phyloP scores from a whole-genome alignment of 2,113 vertebrate species.

The Zosterops lateralis region DNA sequence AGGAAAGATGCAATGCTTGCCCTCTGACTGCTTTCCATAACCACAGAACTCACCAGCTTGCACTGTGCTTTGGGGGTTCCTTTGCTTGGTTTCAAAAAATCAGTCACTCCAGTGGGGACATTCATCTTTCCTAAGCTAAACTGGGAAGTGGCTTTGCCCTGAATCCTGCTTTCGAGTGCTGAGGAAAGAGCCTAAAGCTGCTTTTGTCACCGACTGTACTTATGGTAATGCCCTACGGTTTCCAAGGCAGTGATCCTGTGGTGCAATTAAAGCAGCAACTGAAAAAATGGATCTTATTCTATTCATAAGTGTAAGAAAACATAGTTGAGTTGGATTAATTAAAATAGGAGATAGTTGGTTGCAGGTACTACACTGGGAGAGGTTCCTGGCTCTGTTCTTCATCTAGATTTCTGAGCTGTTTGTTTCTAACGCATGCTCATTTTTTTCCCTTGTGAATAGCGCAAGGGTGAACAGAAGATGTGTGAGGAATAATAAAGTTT shows the following conservation, averaged over 20 bases:
- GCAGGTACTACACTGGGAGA: background rate
- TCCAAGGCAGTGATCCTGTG: background rate
- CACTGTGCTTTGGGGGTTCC: background rate
- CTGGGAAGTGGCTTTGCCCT: background rate
- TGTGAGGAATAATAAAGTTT: background rate
- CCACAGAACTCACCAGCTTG: background rate
- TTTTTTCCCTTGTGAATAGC: background rate
- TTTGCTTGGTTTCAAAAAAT: background rate
- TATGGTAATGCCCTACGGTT: background rate
- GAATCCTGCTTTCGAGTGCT: background rate
- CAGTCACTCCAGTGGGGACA: accelerated
- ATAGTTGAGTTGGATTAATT: background rate
- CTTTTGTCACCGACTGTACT: background rate
- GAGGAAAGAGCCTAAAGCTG: background rate
- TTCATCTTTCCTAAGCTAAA: background rate
- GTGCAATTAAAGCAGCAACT: background rate
- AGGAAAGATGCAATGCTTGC: background rate
- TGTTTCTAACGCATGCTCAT: accelerated
- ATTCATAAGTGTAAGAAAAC: background rate
- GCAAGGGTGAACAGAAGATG: background rate
- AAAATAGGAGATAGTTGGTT: background rate
- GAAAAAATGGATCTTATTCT: background rate
- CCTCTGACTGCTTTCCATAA: background rate
- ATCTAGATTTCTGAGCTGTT: background rate
- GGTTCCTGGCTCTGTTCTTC: background rate